These are phyloP conservation scores for Agapostemon virescens DNA, from an alignment of 2,888 invertebrate species.

Conservation along the genomic window DNA sequence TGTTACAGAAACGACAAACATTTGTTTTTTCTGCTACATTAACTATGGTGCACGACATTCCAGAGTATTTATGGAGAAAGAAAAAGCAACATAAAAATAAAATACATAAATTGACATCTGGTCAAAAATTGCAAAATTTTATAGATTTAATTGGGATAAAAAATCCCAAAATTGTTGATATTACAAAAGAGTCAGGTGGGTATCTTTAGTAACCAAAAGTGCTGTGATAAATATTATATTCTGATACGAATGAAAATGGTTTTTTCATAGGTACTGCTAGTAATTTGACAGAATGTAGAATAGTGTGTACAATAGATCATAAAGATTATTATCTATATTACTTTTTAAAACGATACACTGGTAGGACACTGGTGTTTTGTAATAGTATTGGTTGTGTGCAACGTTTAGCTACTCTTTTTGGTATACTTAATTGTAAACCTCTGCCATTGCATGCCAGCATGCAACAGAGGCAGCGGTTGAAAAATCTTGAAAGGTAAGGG, in stretches of 20 bases:
- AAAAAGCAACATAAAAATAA: conserved; percentile 80
- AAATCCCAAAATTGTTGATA: conserved; percentile 95
- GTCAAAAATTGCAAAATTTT: conserved; percentile 89
- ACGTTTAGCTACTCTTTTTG: conserved; percentile 87
- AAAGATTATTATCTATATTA: conserved; percentile 97
- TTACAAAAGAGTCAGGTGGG: conserved; percentile 89
- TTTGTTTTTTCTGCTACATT: conserved; percentile 99
- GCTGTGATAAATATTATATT: background rate
- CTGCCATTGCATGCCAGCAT: conserved; percentile 92
- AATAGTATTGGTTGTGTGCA: conserved; percentile 97
- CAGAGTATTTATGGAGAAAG: conserved; percentile 86
- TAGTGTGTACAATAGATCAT: conserved; percentile 88
- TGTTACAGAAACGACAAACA: conserved; percentile 88
- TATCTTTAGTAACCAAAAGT: conserved; percentile 15
- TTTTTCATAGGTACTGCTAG: conserved; percentile 87
- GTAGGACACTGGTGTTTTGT: conserved; percentile 95
- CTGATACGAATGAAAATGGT: conserved; percentile 11
- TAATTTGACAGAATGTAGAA: conserved; percentile 91
- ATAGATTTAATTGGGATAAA: conserved; percentile 91
- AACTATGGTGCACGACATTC: conserved; percentile 93
- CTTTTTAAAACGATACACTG: conserved; percentile 91
- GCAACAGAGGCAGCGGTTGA: conserved; percentile 96
- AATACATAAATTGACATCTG: conserved; percentile 85
- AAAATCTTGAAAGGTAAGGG: conserved; percentile 91
- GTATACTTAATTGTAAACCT: conserved; percentile 87